These are phyloP conservation scores for Andrena praecox DNA, from an alignment of 2,888 invertebrate genomes.

Conservation along the genomic window DNA sequence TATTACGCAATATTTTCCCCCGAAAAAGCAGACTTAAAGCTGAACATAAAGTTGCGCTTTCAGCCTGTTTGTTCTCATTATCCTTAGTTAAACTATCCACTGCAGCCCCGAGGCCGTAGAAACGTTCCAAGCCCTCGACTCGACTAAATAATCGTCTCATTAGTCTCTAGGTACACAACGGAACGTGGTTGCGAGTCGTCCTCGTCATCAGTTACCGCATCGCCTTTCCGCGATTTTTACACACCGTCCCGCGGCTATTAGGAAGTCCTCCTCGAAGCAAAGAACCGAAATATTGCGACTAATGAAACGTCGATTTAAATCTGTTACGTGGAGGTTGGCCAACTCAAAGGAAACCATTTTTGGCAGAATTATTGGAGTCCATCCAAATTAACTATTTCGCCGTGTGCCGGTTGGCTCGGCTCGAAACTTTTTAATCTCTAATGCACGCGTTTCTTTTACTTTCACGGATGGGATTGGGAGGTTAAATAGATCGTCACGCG, in stretches of 20 bases:
- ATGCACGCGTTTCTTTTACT: neutral
- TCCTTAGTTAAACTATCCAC: slow-evolving; percentile 37
- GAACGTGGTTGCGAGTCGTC: slow-evolving; percentile 6
- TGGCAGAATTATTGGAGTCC: slow-evolving; percentile 56
- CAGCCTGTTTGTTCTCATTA: slow-evolving; percentile 26
- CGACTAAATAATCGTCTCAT: slow-evolving; percentile 58
- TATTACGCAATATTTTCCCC: neutral
- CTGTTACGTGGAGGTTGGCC: slow-evolving; percentile 19
- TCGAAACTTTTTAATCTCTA: slow-evolving; percentile 14
- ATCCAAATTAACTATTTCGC: slow-evolving; percentile 53
- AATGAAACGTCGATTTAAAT: slow-evolving; percentile 43
- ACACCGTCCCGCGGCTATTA: neutral
- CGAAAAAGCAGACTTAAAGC: neutral
- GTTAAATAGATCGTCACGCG: neutral
- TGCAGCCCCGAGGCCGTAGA: slow-evolving; percentile 21
- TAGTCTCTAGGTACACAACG: slow-evolving; percentile 20
- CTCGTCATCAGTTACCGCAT: slow-evolving; percentile 3
- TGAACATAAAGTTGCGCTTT: slow-evolving; percentile 1
- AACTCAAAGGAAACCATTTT: slow-evolving; percentile 47
- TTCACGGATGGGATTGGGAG: neutral
- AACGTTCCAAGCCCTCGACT: slow-evolving; percentile 23
- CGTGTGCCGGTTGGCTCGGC: slow-evolving; percentile 17
- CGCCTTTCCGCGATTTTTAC: slow-evolving; percentile 6
- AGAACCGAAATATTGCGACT: slow-evolving; percentile 21
- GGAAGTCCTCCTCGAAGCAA: neutral